Evolutionary conservation across 2,113 vertebrate species (phyloP), one percentile per base, ranked within the genome.

Genomic region (Myotis yumanensis): DNA sequence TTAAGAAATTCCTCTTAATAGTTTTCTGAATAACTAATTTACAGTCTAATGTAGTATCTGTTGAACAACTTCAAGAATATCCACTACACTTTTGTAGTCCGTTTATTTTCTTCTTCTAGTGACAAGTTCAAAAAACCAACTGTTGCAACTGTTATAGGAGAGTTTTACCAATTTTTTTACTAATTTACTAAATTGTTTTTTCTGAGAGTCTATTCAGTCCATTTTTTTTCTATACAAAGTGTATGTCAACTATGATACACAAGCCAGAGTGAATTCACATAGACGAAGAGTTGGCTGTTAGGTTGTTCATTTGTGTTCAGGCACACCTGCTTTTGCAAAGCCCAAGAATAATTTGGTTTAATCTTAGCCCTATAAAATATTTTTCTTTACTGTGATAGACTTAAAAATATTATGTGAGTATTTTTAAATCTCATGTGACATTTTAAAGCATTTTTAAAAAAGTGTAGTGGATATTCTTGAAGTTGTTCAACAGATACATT

Each of bases 261-360:
- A 96, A 66, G 35, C 40, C 28, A 62, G 35, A 72, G 18, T 82
- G 52, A 88, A 43, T 73, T 88, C 54, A 32, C 48, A 0, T 35
- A 71, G 95, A 97, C 90, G 96, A 73, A 59, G 69, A 86, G 48
- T 35, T n/a, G 82, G 69, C 89, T 97, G 59, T 97, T 96, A 22
- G 43, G 10, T 54, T 75, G 54, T 88, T 96, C 91, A 82, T 77
- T 71, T 52, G 80, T 37, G 40, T 84, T 40, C 3, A 20, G 46
- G 43, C 9, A 43, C 12, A 32, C 7, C 17, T 5, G 4, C 89
- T 90, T 96, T 88, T 95, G 96, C 23, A 97, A 96, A 64, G 57
- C 76, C 57, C 35, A 28, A 96, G 93, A 97, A 96, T 96, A 69
- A 90, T 22, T 0, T 57, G 86, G 35, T 97, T 98, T 95, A 97